phyloP scores from a whole-genome alignment of 1,140 invertebrate species.

The Procambarus clarkii region DNA sequence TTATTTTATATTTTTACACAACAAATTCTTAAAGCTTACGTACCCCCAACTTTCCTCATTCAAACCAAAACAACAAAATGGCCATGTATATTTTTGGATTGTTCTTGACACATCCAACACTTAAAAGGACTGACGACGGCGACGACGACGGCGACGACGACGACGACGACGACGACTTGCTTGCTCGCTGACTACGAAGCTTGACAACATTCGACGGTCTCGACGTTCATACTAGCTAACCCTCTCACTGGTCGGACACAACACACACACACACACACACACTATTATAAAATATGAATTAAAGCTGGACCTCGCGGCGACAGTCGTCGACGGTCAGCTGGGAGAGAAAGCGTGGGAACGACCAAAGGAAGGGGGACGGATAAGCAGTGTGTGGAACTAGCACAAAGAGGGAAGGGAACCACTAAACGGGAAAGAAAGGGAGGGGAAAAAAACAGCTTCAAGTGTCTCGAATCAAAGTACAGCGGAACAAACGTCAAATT shows the following conservation, averaged over 20 bases:
- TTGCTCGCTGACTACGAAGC: neutral
- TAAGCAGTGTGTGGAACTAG: no score
- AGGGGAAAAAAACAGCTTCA: no score
- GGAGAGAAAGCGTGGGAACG: neutral
- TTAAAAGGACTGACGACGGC: neutral
- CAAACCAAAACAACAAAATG: neutral
- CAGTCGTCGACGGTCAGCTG: neutral
- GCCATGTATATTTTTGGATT: neutral
- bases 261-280: constrained; percentile 1
- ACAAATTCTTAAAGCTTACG: neutral
- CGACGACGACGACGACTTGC: no score
- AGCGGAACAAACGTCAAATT: neutral
- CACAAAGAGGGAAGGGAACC: no score
- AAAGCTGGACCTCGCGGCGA: neutral
- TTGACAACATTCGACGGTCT: neutral
- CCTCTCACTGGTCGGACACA: neutral
- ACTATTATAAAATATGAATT: neutral
- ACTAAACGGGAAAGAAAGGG: no score
- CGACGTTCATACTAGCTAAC: neutral
- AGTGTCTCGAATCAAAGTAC: no score
- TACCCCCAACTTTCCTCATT: neutral
- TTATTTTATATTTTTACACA: neutral
- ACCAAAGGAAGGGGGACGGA: no score
- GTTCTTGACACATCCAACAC: neutral
- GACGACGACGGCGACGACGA: no score